Evolutionary conservation across 2,797 vertebrate species (phyloP).

Genomic region (Rhyacichthys aspro): DNA sequence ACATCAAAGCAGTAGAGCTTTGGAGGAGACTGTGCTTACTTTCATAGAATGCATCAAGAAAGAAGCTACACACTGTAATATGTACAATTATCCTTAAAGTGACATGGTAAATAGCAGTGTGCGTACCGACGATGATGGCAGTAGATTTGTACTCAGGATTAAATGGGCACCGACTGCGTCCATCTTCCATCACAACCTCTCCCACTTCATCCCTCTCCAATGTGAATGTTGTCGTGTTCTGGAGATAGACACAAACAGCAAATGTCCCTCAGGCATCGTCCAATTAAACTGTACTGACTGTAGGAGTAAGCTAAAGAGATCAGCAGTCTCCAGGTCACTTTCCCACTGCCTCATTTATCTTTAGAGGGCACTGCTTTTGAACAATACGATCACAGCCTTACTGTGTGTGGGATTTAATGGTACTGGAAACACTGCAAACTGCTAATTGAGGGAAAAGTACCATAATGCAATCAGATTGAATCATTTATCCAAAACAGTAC

Average conservation of each 20-base stretch:
- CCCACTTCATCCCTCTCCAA: conserved; percentile 79
- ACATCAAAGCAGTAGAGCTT: conserved; percentile 24
- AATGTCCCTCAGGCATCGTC: conserved; percentile 41
- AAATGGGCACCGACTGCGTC: conserved; percentile 92
- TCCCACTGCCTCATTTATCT: conserved; percentile 2
- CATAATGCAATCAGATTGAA: too few species aligned
- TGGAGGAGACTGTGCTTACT: conserved; percentile 20
- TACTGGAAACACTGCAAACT: too few species aligned
- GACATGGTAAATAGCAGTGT: background rate
- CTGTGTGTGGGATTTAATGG: too few species aligned
- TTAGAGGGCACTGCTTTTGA: background rate
- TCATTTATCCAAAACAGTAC: too few species aligned
- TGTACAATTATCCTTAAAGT: conserved; percentile 1
- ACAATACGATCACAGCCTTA: too few species aligned
- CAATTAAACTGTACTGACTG: conserved; percentile 41
- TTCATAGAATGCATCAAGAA: conserved; percentile 1
- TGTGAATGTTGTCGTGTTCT: conserved; percentile 86
- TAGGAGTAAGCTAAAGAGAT: conserved; percentile 27
- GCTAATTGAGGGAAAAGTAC: too few species aligned
- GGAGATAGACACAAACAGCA: conserved; percentile 43
- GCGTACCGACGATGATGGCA: conserved; percentile 91
- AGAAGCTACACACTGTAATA: conserved; percentile 14
- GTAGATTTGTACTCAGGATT: conserved; percentile 94
- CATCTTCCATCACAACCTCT: conserved; percentile 85
- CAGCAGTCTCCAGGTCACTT: conserved; percentile 13